Evolutionary conservation across 1,140 invertebrate species (phyloP), one percentile per base, ranked within the genome.

Genomic region (Magallana gigas): DNA sequence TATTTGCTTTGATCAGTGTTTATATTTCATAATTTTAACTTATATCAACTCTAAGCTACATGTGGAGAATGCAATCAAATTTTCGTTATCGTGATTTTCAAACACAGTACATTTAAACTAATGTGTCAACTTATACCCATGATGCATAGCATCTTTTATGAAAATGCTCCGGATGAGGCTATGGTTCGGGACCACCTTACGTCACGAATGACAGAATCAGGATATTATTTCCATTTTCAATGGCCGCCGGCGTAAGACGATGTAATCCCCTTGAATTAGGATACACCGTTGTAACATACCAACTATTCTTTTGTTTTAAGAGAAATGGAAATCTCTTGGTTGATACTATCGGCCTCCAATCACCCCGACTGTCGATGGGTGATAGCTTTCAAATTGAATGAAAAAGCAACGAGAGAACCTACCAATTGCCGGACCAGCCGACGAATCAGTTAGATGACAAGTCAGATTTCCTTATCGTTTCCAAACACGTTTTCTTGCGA

Each of bases 381-480:
- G 68, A 76, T 76, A 76, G 23, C 68, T 8, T 76, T 76, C 68
- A 76, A 76, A 76, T 29, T 76, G 68, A 76, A 76, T 76, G 68
- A 76, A 76, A 36, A 11, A 76, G 68, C 23, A 29, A 76, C 23
- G 23, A 76, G 68, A 76, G 68, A 18, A 29, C 7, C 23, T 29
- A 29, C 23, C 68, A 16, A 29, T 29, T 76, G 68, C 23, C 68
- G 68, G 14, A 76, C 23, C 68, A 76, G 68, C 23, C 68, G 68
- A 76, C 23, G 68, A 76, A 29, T 76, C 36, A 29, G 68, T 36
- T 18, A 76, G 68, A 76, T 76, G 68, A 76, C 68, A 76, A 76
- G 68, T 23, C 23, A 76, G 81, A 83, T 83, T 83, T 29, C 9
- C 81, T 83, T 83, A 83, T 83, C 81, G 7, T 58, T 57, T 83